A percentile compares a stretch with the other conserved stretches of the same genome.
Conservation (phyloP, 2,888 invertebrate genomes). For the Drosophila kanekoi region DNA sequence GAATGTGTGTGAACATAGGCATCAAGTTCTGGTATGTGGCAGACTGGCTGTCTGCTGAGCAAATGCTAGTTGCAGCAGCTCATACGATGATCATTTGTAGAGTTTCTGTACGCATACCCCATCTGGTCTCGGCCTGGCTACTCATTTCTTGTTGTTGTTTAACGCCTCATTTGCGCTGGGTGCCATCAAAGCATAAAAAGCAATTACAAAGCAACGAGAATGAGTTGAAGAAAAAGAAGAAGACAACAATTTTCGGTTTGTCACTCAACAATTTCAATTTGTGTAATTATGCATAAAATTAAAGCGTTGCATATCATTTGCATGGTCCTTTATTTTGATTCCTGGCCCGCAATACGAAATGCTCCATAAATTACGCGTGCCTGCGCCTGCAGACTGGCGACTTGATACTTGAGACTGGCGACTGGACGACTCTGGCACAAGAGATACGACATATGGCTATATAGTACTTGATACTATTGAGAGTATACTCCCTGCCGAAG, state of each 20-base stretch:
- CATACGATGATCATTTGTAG: not conserved
- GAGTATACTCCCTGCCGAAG: conserved; percentile 4
- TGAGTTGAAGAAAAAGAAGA: not conserved
- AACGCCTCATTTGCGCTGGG: conserved; percentile 51
- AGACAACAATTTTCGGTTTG: conserved; percentile 56
- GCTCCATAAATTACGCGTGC: conserved; percentile 81
- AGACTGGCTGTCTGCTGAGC: conserved; percentile 33
- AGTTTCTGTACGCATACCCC: conserved; percentile 7
- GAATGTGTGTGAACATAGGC: conserved; percentile 53
- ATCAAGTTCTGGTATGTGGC: conserved; percentile 30
- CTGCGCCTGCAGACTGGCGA: conserved; percentile 40
- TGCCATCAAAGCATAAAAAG: conserved; percentile 63
- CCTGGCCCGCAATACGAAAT: conserved; percentile 55
- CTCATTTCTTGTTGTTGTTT: conserved; percentile 45
- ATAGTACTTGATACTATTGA: not conserved
- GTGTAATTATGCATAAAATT: conserved; percentile 82
- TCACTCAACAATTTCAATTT: conserved; percentile 79
- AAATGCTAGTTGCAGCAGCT: not conserved
- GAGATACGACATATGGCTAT: conserved; percentile 1
- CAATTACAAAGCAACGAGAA: conserved; percentile 57
- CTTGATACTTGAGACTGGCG: not conserved
- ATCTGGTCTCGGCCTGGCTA: conserved; percentile 19
- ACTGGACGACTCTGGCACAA: conserved; percentile 1
- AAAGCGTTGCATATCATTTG: conserved; percentile 79
- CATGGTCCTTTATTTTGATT: conserved; percentile 64